phyloP scores from a whole-genome alignment of 2,888 invertebrate species.

The Amiota communis region DNA sequence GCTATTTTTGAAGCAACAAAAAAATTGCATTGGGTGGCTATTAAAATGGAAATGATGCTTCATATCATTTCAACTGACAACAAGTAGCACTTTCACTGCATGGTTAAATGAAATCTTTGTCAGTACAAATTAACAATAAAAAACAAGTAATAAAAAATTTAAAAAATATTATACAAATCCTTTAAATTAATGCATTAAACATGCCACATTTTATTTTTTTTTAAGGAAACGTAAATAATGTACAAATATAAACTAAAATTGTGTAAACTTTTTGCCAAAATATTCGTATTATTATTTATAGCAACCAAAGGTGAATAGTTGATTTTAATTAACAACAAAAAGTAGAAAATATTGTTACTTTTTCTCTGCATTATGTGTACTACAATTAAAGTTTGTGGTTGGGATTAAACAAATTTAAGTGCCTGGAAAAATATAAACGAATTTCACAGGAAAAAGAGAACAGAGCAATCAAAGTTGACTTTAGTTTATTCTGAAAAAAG shows the following conservation, averaged over 20 bases:
- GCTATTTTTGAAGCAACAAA: background rate
- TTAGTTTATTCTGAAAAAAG: no score
- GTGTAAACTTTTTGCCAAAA: no score
- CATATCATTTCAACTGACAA: conserved; percentile 18
- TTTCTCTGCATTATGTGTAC: background rate
- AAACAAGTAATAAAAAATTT: background rate
- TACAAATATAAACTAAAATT: background rate
- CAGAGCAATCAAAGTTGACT: background rate
- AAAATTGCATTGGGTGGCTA: background rate
- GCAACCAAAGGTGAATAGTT: background rate
- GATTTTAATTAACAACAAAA: conserved; percentile 1
- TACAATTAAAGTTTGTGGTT: conserved; percentile 1
- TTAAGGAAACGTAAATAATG: no score
- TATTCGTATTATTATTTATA: no score
- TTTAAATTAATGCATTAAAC: no score
- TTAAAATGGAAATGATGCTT: background rate
- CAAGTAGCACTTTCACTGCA: conserved; percentile 6
- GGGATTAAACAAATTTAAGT: conserved; percentile 2
- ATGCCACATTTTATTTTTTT: no score
- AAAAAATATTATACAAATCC: no score
- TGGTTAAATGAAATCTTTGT: background rate
- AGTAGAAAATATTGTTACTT: background rate
- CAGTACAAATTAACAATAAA: background rate
- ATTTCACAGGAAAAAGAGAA: background rate
- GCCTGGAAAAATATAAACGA: conserved; percentile 2